Conservation (phyloP, 2,797 vertebrate genomes). For the Orientallactaga sibirica region DNA sequence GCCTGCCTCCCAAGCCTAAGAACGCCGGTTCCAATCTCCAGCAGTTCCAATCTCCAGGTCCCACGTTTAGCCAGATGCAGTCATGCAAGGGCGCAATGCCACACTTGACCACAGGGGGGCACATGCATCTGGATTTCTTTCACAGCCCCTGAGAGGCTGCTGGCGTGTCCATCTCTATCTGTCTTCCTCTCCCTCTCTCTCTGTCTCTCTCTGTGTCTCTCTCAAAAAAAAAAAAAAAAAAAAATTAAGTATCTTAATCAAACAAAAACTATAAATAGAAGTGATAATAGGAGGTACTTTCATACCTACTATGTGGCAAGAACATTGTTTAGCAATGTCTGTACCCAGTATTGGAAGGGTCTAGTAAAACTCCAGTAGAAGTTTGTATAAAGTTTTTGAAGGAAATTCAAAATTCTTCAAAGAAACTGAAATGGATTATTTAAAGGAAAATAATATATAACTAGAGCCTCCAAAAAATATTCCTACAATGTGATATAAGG, state of each 20-base stretch:
- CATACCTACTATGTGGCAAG: neutral
- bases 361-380: neutral
- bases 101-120: no score
- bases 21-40: no score
- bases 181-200: no score
- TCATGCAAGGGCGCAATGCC: no score
- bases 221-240: no score
- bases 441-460: neutral
- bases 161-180: no score
- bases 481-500: neutral
- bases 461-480: conserved; percentile 13
- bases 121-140: no score
- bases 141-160: no score
- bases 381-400: conserved; percentile 6
- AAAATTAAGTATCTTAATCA: neutral
- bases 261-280: neutral
- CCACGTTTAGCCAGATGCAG: no score
- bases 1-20: no score
- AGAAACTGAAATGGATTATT: neutral
- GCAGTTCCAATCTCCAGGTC: no score
- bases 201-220: no score
- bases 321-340: neutral
- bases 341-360: neutral
- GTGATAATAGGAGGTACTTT: neutral
- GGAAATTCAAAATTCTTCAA: neutral